phyloP scores from a whole-genome alignment of 2,888 invertebrate genomes.

The Andrena haemorrhoa region DNA sequence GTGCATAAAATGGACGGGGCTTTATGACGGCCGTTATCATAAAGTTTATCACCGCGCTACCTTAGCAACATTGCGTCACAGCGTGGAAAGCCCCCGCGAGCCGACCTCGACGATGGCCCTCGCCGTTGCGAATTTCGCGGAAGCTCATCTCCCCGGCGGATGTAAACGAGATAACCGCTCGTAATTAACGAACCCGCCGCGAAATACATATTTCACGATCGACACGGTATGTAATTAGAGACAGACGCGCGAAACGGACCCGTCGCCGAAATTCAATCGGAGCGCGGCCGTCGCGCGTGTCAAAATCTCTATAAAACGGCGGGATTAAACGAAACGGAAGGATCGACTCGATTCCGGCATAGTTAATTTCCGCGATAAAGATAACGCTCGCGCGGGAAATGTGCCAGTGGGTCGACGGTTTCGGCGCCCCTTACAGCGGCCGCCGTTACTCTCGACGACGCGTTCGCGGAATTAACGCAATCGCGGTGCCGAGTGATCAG shows the following conservation, averaged over 20 bases:
- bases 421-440: not conserved
- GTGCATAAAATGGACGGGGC: slow-evolving; percentile 32
- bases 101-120: slow-evolving; percentile 18
- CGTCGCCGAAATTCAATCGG: not conserved
- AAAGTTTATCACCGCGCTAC: slow-evolving; percentile 32
- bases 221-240: slow-evolving; percentile 6
- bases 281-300: not conserved
- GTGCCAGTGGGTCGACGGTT: not conserved
- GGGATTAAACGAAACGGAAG: slow-evolving; percentile 14
- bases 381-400: not conserved
- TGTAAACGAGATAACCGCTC: slow-evolving; percentile 21
- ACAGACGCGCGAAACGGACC: not conserved
- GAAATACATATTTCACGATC: slow-evolving; percentile 22
- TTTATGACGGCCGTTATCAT: slow-evolving; percentile 43
- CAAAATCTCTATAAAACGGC: not conserved
- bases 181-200: slow-evolving; percentile 23
- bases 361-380: slow-evolving; percentile 10
- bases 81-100: not conserved
- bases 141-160: not conserved
- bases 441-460: not conserved
- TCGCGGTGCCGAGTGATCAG: not conserved
- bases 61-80: slow-evolving; percentile 16
- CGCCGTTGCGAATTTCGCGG: not conserved
- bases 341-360: not conserved
- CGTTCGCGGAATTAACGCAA: not conserved